Base-by-base conservation (phyloP, 2,113 vertebrate genomes). In the Trichechus manatus region DNA sequence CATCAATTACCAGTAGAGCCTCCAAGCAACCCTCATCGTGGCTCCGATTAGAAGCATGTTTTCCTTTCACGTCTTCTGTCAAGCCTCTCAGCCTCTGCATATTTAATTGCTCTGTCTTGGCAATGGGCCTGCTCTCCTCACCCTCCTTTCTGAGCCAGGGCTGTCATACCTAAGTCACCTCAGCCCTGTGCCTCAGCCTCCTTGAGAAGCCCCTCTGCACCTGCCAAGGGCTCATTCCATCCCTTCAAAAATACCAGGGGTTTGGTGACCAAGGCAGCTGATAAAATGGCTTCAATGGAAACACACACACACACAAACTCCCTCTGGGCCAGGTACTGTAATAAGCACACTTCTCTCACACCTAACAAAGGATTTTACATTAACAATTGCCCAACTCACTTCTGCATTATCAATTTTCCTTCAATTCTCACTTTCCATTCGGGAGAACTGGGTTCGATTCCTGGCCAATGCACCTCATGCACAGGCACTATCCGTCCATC, bases 1-100 rank as follows among this genome's bases (percentile, higher is more conserved):
- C 22, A 31, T 95, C 94, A 93, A 90, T 96, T 96, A 94, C 61
- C 64, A 27, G 87, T 29, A 59, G 72, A n/a, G 39, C 80, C 97
- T 94, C 94, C 89, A 93, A 93, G 77, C 77, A 75, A 75, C 81
- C 61, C 91, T 97, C 89, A 44, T 93, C 20, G 0, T 13, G 44
- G 77, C 89, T 96, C 95, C 96, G 95, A 96, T 96, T 95, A 94
- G 95, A 97, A 97, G 92, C 89, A 89, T 77, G 89, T 25, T 44
- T 89, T 77, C 15, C 82, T 94, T 79, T 56, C 80, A 68, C 93
- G 92, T 92, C 87, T 85, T 94, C 96, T 77, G 64, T 84, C 74
- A 92, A 84, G 59, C 9, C 90, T 78, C 91, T 80, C 80, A 3
- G 44, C 90, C 33, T 87, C 39, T 83, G 50, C 92, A 50, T 79